Evolutionary conservation across 2,888 invertebrate genomes (phyloP), one percentile per base, ranked within the genome.

Genomic region (Bombyx huttoni): DNA sequence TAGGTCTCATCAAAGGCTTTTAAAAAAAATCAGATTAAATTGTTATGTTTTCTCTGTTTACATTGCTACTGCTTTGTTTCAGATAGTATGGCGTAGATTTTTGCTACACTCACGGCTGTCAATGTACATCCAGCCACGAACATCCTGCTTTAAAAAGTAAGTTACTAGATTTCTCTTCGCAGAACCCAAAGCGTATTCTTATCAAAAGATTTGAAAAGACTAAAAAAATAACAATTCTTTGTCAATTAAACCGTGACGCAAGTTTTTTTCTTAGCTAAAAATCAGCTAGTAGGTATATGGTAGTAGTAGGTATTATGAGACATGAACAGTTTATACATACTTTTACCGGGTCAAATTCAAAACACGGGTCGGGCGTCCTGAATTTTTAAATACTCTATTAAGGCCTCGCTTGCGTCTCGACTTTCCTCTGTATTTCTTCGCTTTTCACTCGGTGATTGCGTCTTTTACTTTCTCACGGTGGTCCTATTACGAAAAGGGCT

Each of bases 311-410:
- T n/a, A 48, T 40, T 13, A 47, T 48, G 50, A 48, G 52, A 58
- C 58, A 58, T 56, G 61, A 65, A 60, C 56, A 24, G 24, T 24
- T 24, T 5, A 24, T 64, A 67, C 68, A 65, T 67, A 61, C 53
- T 61, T 56, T 56, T 67, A 83, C 68, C 83, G 64, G 83, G 85
- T 83, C 86, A 83, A 58, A 73, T 14, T 34, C 53, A 50, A 40
- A n/a, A 12, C 62, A 56, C 54, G 62, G 65, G 67, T 62, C 60
- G 52, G 62, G 63, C 70, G 75, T 81, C 82, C 84, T 87, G 86
- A 84, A 88, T 86, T 78, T 83, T 86, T 87, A 81, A 87, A 70
- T 69, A 78, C 69, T 73, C 78, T 67, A 85, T 88, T 81, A 86
- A 75, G 74, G 63, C 64, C 62, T 55, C 63, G 62, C 61, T 60